Base-by-base conservation (phyloP, 2,797 vertebrate species). In the Hozukius guyotensis region DNA sequence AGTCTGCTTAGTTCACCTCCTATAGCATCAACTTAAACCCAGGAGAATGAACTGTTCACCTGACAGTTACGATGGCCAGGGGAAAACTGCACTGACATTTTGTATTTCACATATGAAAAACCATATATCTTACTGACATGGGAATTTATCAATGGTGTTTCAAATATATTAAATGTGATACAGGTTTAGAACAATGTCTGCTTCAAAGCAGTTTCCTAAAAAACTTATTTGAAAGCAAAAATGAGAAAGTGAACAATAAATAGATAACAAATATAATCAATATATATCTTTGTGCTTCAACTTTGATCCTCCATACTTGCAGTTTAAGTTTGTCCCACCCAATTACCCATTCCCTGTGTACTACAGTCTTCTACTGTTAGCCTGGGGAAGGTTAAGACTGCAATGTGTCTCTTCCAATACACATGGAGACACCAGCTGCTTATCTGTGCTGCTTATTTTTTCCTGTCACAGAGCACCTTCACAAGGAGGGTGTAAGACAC, bases 371-470 rank as follows among this genome's bases (percentile, higher is more conserved):
- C 22, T 7, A 34, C 13, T 66, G 5, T 46, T 38, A 11, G 24
- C 36, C 25, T 60, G 11, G 2, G n/a, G 24, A n/a, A 9, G 8
- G 27, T 61, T 36, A 64, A 49, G 29, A 62, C 49, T 42, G 22
- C 77, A 71, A 4, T 56, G 12, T 34, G 36, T 79, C 32, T 36
- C 4, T 27, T 70, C 25, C 32, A 32, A 12, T 75, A 61, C 71
- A 75, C 57, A 67, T 9, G 8, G 34, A 73, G 46, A 72, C 24
- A 61, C 63, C 67, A 80, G 66, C 67, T 81, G 68, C 34, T 72
- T 75, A 61, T 87, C 52, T 66, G 24, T 71, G 65, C 25, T 55
- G 7, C 61, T 42, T 72, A 46, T 67, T 80, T 72, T 78, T 24
- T 52, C 16, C n/a, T 78, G 32, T 68, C 65, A 67, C 32, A 62